Evolutionary conservation across 2,888 invertebrate genomes (phyloP).

Genomic region (Hemithea aestivaria): DNA sequence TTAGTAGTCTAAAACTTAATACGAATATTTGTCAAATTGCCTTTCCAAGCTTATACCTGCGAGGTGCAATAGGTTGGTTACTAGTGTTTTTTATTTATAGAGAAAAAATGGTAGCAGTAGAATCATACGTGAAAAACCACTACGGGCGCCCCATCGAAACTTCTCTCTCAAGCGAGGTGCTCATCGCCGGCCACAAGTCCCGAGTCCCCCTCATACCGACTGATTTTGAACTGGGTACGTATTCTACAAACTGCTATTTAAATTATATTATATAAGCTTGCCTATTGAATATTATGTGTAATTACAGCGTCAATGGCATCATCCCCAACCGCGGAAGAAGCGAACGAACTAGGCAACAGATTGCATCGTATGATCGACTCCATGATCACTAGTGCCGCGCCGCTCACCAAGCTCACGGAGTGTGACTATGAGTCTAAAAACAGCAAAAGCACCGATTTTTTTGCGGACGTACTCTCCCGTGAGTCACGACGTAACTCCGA

Average conservation of each 20-base stretch:
- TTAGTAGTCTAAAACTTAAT: no score
- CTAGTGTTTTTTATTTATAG: conserved; percentile 35
- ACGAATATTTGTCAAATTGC: no score
- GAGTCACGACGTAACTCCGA: conserved; percentile 34
- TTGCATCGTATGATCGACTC: conserved; percentile 47
- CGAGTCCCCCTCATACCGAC: conserved; percentile 48
- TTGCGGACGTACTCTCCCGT: not conserved
- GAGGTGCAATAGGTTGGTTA: no score
- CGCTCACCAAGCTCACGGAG: conserved; percentile 37
- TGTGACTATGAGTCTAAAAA: conserved; percentile 29
- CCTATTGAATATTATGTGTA: not conserved
- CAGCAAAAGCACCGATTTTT: conserved; percentile 6
- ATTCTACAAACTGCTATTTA: not conserved
- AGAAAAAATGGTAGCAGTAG: conserved; percentile 54
- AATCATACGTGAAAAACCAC: conserved; percentile 52
- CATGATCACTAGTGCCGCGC: conserved; percentile 33
- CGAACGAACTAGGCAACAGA: conserved; percentile 42
- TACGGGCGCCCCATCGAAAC: conserved; percentile 28
- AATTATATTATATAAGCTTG: no score
- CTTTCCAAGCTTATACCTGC: no score
- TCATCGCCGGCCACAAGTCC: conserved; percentile 32
- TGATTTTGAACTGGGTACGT: conserved; percentile 48
- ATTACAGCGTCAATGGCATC: conserved; percentile 43
- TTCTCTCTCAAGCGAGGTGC: conserved; percentile 19
- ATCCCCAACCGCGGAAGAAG: conserved; percentile 38